Base-by-base conservation (phyloP, 2,888 invertebrate genomes). In the Hirtodrosophila alboralis region DNA sequence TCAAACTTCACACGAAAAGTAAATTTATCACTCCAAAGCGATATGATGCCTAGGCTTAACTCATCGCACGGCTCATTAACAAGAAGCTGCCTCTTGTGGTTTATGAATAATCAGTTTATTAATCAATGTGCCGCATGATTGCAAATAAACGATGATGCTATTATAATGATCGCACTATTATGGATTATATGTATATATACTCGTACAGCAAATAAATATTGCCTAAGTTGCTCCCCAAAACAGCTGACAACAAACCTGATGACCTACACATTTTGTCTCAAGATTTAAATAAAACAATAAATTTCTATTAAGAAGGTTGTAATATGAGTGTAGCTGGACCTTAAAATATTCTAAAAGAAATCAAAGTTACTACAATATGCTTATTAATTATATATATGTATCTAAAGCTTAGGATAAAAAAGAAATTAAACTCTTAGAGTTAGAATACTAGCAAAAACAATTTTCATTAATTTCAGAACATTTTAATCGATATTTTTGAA, bases 91-190 rank as follows among this genome's bases (percentile, higher is more conserved):
- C 58, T 62, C 78, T 80, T 84, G 75, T 61, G 79, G 80, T 23
- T 80, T 78, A 79, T 81, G 84, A 81, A 83, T 81, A 81, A 81
- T 81, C 79, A 61, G 83, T 76, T 79, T 81, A 81, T 84, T 81
- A 81, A 81, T 81, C 84, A 81, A 78, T 63, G 62, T 69, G 65
- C 81, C 67, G 65, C 62, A 76, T 84, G 77, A 78, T 78, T 78
- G 77, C 80, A 79, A 78, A 78, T 78, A 78, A 77, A 75, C 84
- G 80, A 69, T 78, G 77, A 84, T 84, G 77, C 77, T 79, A 78
- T 76, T 83, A 76, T 76, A 77, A 77, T 77, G 84, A 77, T 76
- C 84, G 80, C 84, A 84, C 77, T 80, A 76, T 73, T 79, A 83
- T 53, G 64, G 52, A 68, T 59, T 78, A 72, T 38, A 34, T 23